phyloP scores from a whole-genome alignment of 2,888 invertebrate genomes.

The Smittia sp. region DNA sequence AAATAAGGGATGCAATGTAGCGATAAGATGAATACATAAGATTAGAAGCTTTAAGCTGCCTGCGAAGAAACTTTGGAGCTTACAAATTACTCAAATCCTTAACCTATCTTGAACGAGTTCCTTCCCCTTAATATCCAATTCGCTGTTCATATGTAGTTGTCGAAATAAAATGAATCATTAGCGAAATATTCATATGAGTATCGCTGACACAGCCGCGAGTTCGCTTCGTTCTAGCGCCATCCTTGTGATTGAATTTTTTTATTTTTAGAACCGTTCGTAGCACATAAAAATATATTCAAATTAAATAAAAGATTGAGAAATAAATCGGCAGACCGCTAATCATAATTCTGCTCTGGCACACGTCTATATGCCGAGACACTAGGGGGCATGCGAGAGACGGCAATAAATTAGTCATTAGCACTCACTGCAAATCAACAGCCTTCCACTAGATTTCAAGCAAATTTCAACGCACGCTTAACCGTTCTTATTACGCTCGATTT shows the following conservation, averaged over 20 bases:
- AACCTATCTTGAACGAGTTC: too few relatives aligned
- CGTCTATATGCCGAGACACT: slow-evolving; percentile 30
- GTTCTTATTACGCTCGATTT: slow-evolving; percentile 2
- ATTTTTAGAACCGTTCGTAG: neutral
- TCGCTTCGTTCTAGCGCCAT: slow-evolving; percentile 2
- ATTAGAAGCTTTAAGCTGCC: too few relatives aligned
- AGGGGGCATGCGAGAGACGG: neutral
- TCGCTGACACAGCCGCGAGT: neutral
- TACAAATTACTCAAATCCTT: too few relatives aligned
- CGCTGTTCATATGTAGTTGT: too few relatives aligned
- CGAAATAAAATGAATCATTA: too few relatives aligned
- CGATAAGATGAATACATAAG: too few relatives aligned
- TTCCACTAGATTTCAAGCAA: neutral
- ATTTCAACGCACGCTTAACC: neutral
- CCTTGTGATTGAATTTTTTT: neutral
- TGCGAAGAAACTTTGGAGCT: too few relatives aligned
- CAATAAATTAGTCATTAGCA: slow-evolving; percentile 30
- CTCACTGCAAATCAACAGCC: slow-evolving; percentile 21
- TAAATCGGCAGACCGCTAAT: neutral
- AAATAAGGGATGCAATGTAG: too few relatives aligned
- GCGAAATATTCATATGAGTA: neutral
- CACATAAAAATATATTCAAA: neutral
- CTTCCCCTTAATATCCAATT: too few relatives aligned
- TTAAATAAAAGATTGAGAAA: neutral
- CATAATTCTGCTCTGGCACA: slow-evolving; percentile 18